A percentile compares a stretch with the other conserved stretches of the same genome.
These are phyloP conservation scores for Bothrops jararaca DNA, from an alignment of 2,113 vertebrate genomes.

Conservation along the genomic window DNA sequence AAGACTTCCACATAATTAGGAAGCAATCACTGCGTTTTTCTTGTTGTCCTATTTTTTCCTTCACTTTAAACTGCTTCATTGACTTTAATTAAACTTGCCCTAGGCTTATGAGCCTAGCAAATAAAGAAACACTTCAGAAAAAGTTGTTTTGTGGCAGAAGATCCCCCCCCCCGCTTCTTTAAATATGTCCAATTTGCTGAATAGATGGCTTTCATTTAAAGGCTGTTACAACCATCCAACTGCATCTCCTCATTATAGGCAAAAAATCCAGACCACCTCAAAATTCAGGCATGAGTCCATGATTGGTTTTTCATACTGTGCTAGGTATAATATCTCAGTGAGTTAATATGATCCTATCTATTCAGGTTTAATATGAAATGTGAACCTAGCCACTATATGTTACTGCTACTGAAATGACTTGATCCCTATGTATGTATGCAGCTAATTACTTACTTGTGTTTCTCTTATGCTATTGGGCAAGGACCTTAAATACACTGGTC, in stretches of 20 bases:
- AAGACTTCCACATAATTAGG: conserved; percentile 71
- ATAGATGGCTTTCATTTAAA: not conserved
- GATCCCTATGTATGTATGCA: not conserved
- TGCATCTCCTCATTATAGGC: not conserved
- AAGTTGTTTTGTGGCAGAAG: conserved; percentile 61
- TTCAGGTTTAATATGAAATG: not conserved
- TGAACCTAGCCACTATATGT: not conserved
- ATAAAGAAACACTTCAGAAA: conserved; percentile 64
- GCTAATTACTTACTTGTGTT: not conserved
- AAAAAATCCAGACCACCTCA: not conserved
- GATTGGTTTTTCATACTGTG: not conserved
- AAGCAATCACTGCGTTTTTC: conserved; percentile 74
- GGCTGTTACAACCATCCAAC: not conserved
- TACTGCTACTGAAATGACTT: not conserved
- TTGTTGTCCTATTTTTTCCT: conserved; percentile 72
- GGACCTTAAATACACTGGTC: not conserved
- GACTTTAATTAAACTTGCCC: conserved; percentile 79
- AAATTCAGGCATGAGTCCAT: not conserved
- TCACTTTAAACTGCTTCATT: conserved; percentile 76
- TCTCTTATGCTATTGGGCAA: not conserved
- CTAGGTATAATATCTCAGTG: not conserved
- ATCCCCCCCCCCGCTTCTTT: not conserved
- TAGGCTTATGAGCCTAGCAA: conserved; percentile 71
- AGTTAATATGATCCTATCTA: not conserved
- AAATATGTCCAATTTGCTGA: not conserved